Base-by-base conservation (phyloP, 2,888 invertebrate species). In the Dryobota labecula region DNA sequence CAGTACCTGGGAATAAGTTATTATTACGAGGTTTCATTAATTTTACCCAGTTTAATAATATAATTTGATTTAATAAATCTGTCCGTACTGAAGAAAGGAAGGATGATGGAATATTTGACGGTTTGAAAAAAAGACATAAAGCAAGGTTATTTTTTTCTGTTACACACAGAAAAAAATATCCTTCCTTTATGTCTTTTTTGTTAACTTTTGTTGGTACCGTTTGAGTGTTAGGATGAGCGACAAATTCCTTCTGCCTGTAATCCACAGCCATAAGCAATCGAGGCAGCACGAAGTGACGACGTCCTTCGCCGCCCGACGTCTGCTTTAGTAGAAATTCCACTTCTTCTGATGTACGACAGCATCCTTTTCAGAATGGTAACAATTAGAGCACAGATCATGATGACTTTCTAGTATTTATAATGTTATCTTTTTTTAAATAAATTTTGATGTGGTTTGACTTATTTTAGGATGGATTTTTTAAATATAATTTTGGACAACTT, bases 171-270 rank as follows among this genome's bases (percentile, higher is more conserved):
- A n/a, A n/a, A n/a, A n/a, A n/a, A n/a, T n/a, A n/a, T n/a, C n/a
- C n/a, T n/a, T n/a, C n/a, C n/a, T n/a, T n/a, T n/a, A n/a, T n/a
- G n/a, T n/a, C n/a, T n/a, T n/a, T n/a, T n/a, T n/a, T n/a, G n/a
- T n/a, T n/a, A n/a, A n/a, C n/a, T n/a, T n/a, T n/a, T n/a, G n/a
- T n/a, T n/a, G n/a, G n/a, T n/a, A n/a, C 96, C 93, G 97, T 97
- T 88, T 98, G 98, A 27, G 97, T 97, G 89, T 98, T 97, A 0
- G 97, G 97, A 92, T 98, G 98, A 7, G 98, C 97, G 0, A 98
- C 97, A 88, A 98, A 98, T 88, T 97, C 97, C 87, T 97, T 98
- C 86, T 98, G 97, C 79, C 97, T 96, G 85, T 96, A 97, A 86
- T 97, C 97, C 85, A 98, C 96, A 0, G 98, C 98, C 90, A 97